These are phyloP conservation scores for Catamblyrhynchus diadema DNA, from an alignment of 2,797 vertebrate genomes.

Conservation along the genomic window DNA sequence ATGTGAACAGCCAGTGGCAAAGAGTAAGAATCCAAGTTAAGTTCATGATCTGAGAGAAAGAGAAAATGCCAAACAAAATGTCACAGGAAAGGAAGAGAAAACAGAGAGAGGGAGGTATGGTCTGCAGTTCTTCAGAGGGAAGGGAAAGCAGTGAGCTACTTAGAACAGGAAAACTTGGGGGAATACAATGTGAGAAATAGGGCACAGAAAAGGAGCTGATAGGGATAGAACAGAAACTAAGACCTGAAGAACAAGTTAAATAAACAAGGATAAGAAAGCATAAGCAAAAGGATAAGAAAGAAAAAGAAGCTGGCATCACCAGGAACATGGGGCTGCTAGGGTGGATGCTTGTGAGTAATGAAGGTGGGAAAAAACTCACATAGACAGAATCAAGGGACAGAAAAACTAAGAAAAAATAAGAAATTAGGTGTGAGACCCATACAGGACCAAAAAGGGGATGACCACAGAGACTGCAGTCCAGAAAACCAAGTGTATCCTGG, in stretches of 20 bases:
- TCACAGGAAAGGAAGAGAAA: not conserved
- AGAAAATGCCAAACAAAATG: not conserved
- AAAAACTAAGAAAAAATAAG: not conserved
- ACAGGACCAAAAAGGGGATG: not conserved
- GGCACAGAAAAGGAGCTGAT: not conserved
- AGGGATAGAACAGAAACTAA: not conserved
- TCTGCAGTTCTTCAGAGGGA: not conserved
- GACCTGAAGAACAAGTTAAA: not conserved
- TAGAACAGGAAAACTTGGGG: not conserved
- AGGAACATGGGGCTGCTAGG: not conserved
- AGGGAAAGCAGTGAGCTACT: not conserved
- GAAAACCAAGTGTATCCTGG: not conserved
- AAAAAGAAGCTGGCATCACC: not conserved
- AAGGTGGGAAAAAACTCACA: not conserved
- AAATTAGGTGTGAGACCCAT: not conserved
- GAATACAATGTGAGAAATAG: not conserved
- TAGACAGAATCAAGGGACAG: not conserved
- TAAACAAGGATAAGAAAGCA: not conserved
- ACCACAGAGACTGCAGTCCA: not conserved
- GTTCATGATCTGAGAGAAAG: not conserved
- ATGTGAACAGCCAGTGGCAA: not conserved
- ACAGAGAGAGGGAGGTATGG: not conserved
- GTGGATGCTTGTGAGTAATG: not conserved
- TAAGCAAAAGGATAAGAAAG: not conserved
- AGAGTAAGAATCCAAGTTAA: not conserved